Evolutionary conservation across 1,140 invertebrate genomes (phyloP), one percentile per base, ranked within the genome.

Genomic region (Berghia stephanieae): DNA sequence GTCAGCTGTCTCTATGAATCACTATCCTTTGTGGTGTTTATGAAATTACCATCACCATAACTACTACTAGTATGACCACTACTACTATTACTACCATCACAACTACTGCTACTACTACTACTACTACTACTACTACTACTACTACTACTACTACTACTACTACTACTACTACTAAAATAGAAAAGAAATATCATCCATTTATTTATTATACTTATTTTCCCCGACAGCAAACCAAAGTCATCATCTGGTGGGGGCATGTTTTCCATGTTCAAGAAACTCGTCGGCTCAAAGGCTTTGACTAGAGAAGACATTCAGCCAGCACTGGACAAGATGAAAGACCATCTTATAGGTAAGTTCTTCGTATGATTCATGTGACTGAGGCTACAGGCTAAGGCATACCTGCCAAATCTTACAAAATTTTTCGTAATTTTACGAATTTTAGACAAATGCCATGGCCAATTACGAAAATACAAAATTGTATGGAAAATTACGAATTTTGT

Each of bases 241-340:
- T 57, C 73, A 5, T 69, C 82, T 57, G 79, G 84, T 10, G 83
- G 81, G 77, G 90, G 90, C 8, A 85, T 90, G 81, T 91, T 91
- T 80, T 85, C 79, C 71, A 90, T 91, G 84, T 91, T 90, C 81
- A 92, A 91, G 81, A 94, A 94, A 83, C 91, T 99, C 49, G 96
- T 98, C 4, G 95, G 96, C 0, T 91, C 88, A 34, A 90, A 91
- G 78, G 88, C 89, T 36, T 79, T 91, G 43, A 89, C 88, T 18
- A 78, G 84, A 67, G 86, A 89, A 52, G 91, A 95, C 73, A 93
- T 99, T 91, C 90, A 93, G 78, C 95, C 97, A 0, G 94, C 94
- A 46, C 89, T 99, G 78, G 97, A 99, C 66, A 98, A 99, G 89
- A 92, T 99, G 90, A 95, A 94, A 79, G 98, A 99, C 88, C 97